phyloP scores from a whole-genome alignment of 2,797 vertebrate genomes.

The Galaxias olidus region DNA sequence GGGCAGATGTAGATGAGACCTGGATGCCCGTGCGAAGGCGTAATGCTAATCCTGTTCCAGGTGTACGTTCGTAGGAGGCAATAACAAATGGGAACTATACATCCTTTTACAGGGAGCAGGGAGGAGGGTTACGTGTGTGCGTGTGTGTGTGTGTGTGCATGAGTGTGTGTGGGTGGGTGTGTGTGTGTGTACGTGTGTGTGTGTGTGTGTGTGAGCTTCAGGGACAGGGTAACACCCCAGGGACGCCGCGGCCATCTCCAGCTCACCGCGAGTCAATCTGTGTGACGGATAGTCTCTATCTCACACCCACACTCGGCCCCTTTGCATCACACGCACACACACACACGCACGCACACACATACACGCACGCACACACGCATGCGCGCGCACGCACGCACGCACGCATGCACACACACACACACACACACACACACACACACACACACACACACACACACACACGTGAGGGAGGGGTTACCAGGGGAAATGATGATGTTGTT shows the following conservation, averaged over 20 bases:
- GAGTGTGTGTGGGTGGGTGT: slow-evolving; percentile 22
- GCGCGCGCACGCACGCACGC: neutral
- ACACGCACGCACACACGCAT: neutral
- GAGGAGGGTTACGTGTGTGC: neutral
- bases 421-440: neutral
- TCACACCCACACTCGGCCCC: slow-evolving; percentile 28
- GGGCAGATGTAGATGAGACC: neutral
- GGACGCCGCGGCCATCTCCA: slow-evolving; percentile 7
- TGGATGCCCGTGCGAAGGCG: slow-evolving; percentile 44
- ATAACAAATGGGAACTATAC: slow-evolving; percentile 32
- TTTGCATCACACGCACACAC: slow-evolving; percentile 25
- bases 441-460: slow-evolving; percentile 7
- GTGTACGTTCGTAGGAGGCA: slow-evolving; percentile 42
- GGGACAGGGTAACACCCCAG: slow-evolving; percentile 1
- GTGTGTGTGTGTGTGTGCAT: slow-evolving; percentile 12
- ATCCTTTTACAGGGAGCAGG: too few relatives aligned
- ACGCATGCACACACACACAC: slow-evolving; percentile 8
- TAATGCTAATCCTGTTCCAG: slow-evolving; percentile 44
- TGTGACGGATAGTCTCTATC: slow-evolving; percentile 40
- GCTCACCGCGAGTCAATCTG: slow-evolving; percentile 27
- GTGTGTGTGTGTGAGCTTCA: slow-evolving; percentile 14
- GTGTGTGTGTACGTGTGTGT: slow-evolving; percentile 9
- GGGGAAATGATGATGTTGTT: slow-evolving; percentile 14
- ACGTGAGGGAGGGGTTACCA: slow-evolving; percentile 17
- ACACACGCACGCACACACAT: neutral